Base-by-base conservation (phyloP, 2,888 invertebrate genomes). In the Ligdia adustata region DNA sequence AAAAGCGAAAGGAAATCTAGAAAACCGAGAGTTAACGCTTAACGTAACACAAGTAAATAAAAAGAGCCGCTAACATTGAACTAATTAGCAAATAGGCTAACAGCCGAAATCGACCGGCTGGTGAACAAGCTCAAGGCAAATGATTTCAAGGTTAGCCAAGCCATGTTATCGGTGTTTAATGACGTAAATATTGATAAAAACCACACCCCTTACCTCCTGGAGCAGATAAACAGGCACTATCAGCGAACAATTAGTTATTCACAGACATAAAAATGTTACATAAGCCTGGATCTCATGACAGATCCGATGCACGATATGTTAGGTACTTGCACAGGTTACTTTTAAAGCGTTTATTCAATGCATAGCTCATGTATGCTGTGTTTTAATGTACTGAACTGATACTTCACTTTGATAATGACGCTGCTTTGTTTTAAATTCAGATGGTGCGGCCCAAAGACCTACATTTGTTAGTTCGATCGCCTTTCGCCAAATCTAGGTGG, bases 221-320 rank as follows among this genome's bases (percentile, higher is more conserved):
- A 64, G 64, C 66, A 72, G 75, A 80, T 84, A 85, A 84, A 87
- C 80, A 76, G 73, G 64, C 64, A 63, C 67, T 81, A 79, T 72
- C 76, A 75, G 72, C 70, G 62, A 69, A 68, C 61, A 64, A 65
- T 68, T 52, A 77, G 62, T 64, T 72, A 76, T 82, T 83, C 77
- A 77, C 75, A 69, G 72, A 75, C 72, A 79, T 70, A 81, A 79
- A 22, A 75, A 79, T 59, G 52, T 89, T 89, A 89, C 88, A 88
- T 89, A 89, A 89, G 89, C 75, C 55, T 56, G 60, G 72, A 72
- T 81, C 84, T 78, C 81, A 85, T 89, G 89, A 87, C 88, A 85
- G 76, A 59, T 69, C 56, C 62, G 64, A 66, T 69, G 60, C 62
- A 68, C 68, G 67, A 64, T 66, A 69, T 65, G 58, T 64, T 69